These are phyloP conservation scores for Nomia melanderi DNA, from an alignment of 1,140 invertebrate species.

Conservation along the genomic window DNA sequence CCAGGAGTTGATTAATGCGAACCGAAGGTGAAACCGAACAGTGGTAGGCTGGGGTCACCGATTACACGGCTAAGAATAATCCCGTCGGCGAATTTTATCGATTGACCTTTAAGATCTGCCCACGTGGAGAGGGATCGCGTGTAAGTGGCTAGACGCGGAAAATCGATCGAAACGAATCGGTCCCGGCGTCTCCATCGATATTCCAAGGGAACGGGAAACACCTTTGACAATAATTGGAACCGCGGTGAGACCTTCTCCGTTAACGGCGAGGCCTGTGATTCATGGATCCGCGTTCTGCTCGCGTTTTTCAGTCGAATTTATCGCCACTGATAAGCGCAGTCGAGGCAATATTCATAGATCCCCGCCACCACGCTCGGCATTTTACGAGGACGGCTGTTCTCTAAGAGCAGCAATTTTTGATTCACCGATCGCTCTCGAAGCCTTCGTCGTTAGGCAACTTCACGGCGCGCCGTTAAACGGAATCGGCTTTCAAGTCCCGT, in stretches of 20 bases:
- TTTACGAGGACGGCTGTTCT: too few relatives aligned
- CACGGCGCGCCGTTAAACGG: background rate
- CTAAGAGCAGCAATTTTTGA: background rate
- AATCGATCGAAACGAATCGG: background rate
- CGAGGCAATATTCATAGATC: background rate
- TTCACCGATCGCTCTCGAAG: background rate
- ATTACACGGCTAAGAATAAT: conserved; percentile 14
- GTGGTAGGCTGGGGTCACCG: background rate
- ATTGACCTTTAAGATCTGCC: conserved; percentile 42
- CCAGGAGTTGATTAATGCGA: background rate
- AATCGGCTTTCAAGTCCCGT: conserved; percentile 16
- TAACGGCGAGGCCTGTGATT: conserved; percentile 16
- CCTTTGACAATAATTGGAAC: conserved; percentile 14
- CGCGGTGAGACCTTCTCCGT: conserved; percentile 34
- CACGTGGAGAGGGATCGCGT: conserved; percentile 6
- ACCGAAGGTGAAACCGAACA: conserved; percentile 15
- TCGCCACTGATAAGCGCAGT: background rate
- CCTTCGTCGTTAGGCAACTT: background rate
- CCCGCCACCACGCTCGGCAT: too few relatives aligned
- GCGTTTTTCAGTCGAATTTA: background rate
- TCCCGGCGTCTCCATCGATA: background rate
- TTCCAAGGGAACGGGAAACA: conserved; percentile 37
- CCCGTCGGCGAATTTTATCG: conserved; percentile 36
- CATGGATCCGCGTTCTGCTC: conserved; percentile 1
- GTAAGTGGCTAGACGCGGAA: background rate